Base-by-base conservation (phyloP, 2,113 vertebrate genomes). In the Pteropus alecto region DNA sequence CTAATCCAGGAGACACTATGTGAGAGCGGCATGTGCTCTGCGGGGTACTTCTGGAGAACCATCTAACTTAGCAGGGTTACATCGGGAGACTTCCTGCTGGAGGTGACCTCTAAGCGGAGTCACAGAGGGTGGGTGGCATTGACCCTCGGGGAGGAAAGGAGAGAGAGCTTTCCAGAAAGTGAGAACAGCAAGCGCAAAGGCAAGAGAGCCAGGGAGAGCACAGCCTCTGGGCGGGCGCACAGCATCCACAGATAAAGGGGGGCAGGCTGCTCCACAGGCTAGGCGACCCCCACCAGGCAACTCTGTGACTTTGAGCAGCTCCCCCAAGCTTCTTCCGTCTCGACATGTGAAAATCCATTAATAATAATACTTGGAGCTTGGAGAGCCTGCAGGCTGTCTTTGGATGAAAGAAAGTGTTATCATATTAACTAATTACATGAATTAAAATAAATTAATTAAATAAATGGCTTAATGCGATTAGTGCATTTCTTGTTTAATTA, bases 401-500 rank as follows among this genome's bases (percentile, higher is more conserved):
- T 43, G 67, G 71, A 94, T 94, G 93, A 96, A 87, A 91, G 96
- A 41, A 83, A 94, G 43, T 76, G 87, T 97, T 97, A 97, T 88
- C 94, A 93, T 94, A 92, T 94, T 91, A 95, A 86, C 91, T 95
- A 97, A 98, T 97, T 94, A 96, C 68, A 87, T 18, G 68, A 95
- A 97, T 97, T 97, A 97, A 97, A 97, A 97, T 95, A 84, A 97
- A 97, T 97, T 97, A 98, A 96, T 97, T 97, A 94, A 95, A 95
- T 96, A 96, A 98, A 30, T 89, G 93, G 46, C 88, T 96, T 97
- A 91, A 96, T 92, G 93, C 94, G 96, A 97, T 95, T 87, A 97
- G 86, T 22, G 68, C 86, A 78, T 95, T 96, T 95, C 85, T 95
- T 88, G 93, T 96, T 97, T 96, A 97, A 97, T 96, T 91, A 97